Conservation (phyloP, 1,140 invertebrate species). For the Drosophila biarmipes region DNA sequence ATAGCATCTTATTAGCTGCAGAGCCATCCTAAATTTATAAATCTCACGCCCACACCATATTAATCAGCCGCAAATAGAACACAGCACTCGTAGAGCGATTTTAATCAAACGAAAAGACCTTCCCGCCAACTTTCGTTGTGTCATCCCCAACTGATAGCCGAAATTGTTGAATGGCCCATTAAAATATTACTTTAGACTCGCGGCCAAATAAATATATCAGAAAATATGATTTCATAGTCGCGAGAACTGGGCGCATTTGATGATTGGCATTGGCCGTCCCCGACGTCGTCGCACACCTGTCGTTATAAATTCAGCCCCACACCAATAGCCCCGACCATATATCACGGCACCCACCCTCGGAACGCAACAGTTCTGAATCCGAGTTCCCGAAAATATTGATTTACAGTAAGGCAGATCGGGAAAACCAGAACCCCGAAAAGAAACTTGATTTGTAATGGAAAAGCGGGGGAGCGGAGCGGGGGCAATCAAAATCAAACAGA, state of each 20-base stretch:
- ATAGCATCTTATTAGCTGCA: neutral
- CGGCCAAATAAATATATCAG: conserved; percentile 30
- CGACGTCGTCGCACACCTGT: conserved; percentile 59
- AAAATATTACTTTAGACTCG: conserved; percentile 46
- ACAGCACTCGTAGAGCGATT: conserved; percentile 1
- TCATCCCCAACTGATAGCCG: conserved; percentile 31
- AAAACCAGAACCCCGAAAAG: conserved; percentile 23
- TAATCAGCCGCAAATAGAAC: conserved; percentile 42
- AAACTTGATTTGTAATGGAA: conserved; percentile 22
- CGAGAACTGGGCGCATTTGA: conserved; percentile 29
- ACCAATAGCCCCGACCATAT: conserved; percentile 50
- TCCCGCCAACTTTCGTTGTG: conserved; percentile 22
- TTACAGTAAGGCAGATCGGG: conserved; percentile 29
- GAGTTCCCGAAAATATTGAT: conserved; percentile 42
- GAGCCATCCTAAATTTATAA: neutral
- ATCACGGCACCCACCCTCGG: conserved; percentile 36
- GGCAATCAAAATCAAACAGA: conserved; percentile 11
- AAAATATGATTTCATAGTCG: conserved; percentile 40
- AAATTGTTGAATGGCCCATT: conserved; percentile 42
- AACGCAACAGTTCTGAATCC: conserved; percentile 18
- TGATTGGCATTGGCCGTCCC: conserved; percentile 45
- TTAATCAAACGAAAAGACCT: conserved; percentile 6
- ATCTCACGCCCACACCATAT: conserved; percentile 19
- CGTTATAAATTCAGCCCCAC: conserved; percentile 68
- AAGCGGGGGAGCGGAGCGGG: neutral